These are phyloP conservation scores for Campylomormyrus numenius DNA, from an alignment of 2,113 vertebrate genomes.

Conservation along the genomic window DNA sequence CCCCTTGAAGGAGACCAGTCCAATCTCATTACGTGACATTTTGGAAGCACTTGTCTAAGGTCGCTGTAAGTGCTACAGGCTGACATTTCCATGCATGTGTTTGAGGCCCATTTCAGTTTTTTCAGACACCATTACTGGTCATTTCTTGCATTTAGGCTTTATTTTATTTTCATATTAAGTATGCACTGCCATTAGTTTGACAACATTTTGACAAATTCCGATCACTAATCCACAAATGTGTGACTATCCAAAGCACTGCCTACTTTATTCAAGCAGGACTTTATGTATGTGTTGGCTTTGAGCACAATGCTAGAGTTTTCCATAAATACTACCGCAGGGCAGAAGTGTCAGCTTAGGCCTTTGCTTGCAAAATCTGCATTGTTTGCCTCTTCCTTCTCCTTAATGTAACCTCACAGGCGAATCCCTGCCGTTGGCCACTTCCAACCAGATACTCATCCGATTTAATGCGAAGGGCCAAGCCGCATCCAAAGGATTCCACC, in stretches of 20 bases:
- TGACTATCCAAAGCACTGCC: neutral
- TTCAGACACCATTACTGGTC: neutral
- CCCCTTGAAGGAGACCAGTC: neutral
- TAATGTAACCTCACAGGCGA: conserved; percentile 66
- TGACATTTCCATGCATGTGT: conserved; percentile 3
- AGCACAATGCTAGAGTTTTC: no score
- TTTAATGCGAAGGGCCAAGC: conserved; percentile 89
- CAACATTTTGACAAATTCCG: neutral
- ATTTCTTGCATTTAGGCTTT: neutral
- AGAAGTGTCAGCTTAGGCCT: neutral
- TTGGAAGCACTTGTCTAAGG: neutral
- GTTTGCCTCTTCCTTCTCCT: neutral
- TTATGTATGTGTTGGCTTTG: neutral
- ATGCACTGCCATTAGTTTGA: neutral
- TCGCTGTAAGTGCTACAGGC: neutral
- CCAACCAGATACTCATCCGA: conserved; percentile 92
- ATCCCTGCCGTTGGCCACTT: conserved; percentile 85
- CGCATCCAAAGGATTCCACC: conserved; percentile 90
- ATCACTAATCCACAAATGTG: neutral
- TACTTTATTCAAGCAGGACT: neutral
- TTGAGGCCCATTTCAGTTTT: neutral
- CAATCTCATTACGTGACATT: neutral
- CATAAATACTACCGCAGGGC: neutral
- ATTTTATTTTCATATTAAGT: no score
- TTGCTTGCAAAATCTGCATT: neutral